Percentiles rank a stretch among this genome's conserved stretches.
Conservation (phyloP, 2,113 vertebrate genomes). For the Scopus umbretta region DNA sequence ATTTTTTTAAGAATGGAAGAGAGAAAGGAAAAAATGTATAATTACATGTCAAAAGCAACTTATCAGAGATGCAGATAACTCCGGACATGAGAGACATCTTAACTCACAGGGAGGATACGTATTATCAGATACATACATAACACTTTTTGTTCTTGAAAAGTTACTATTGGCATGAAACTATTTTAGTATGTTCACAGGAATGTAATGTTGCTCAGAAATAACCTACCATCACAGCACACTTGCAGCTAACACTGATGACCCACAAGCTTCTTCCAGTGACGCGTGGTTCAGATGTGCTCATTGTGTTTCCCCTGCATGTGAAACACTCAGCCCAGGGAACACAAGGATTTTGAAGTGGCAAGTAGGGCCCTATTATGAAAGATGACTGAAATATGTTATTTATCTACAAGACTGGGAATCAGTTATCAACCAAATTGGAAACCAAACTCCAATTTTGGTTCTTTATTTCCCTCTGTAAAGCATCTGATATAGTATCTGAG, state of each 20-base stretch:
- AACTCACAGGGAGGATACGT: neutral
- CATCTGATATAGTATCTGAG: neutral
- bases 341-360: neutral
- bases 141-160: neutral
- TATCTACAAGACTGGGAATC: neutral
- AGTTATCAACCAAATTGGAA: neutral
- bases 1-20: neutral
- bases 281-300: neutral
- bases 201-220: neutral
- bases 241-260: neutral
- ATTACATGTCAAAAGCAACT: slow-evolving; percentile 21
- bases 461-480: neutral
- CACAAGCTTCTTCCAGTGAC: neutral
- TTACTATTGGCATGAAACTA: neutral
- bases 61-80: slow-evolving; percentile 8
- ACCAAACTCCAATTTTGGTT: neutral
- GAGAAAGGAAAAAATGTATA: neutral
- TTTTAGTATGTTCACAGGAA: neutral
- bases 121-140: neutral
- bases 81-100: neutral
- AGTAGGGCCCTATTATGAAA: neutral
- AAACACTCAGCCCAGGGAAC: neutral
- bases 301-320: neutral
- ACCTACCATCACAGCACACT: neutral
- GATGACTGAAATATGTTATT: neutral